Base-by-base conservation (phyloP, 2,113 vertebrate genomes). In the Hippocampus comes region DNA sequence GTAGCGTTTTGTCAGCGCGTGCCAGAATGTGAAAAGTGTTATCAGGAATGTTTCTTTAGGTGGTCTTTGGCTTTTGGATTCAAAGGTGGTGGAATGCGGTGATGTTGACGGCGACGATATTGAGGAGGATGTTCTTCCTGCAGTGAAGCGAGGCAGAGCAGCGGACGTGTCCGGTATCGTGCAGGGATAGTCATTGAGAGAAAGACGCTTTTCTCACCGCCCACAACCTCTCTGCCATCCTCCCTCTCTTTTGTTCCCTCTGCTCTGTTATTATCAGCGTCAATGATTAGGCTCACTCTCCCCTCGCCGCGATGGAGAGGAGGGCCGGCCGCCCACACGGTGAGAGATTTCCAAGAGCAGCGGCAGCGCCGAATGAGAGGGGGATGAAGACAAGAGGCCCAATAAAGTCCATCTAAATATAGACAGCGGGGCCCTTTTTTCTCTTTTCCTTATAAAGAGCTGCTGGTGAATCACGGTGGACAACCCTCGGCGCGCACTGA, bases 401-500 rank as follows among this genome's bases (percentile, higher is more conserved):
- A 89, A 89, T 90, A 92, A 92, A 90, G 88, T 81, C 77, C 38
- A 81, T 90, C 91, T 92, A 92, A 88, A 93, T 92, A 91, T 93
- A 93, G 91, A 85, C 76, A 86, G 70, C 71, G 43, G 53, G 71
- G 74, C 82, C 81, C 64, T 88, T 89, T 88, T 87, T 79, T 74
- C 80, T 74, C 80, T 78, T 91, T 78, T 89, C 91, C 92, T 91
- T 93, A 93, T 93, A 92, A 92, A 92, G 91, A 85, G 89, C 86
- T 91, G 86, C 82, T 88, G 86, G 83, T 87, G 88, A 79, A 86
- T 86, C 89, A 71, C 55, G 61, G 70, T 69, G 76, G 83, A 85
- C 82, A 68, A 69, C 83, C 68, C 77, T 83, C 73, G 74, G 77
- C 25, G 12, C 74, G 80, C 60, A 48, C 78, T 70, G 81, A 87